Evolutionary conservation across 2,797 vertebrate genomes (phyloP), one percentile per base, ranked within the genome.

Genomic region (Micrastur ruficollis): DNA sequence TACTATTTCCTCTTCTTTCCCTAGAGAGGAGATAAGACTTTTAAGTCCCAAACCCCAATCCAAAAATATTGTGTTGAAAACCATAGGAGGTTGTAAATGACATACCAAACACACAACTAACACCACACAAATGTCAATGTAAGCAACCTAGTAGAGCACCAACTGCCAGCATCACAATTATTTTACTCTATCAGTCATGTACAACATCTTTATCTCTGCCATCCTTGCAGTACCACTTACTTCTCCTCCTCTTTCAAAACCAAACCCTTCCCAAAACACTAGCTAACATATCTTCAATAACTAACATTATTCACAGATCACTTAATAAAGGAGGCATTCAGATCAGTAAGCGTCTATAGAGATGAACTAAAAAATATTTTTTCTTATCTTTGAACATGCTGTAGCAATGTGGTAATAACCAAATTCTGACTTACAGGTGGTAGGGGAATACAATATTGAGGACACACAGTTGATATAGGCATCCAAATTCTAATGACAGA

Each of bases 1-100:
- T 90, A 99, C 84, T 86, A 97, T 59, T 61, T 98, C 98, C 10
- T 97, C 97, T 75, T 98, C 98, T 88, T 98, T 98, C 93, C 98
- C 99, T 99, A 89, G 32, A 89, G 25, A 32, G 36, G 20, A 84
- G 40, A 67, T 2, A 83, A 83, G 11, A 81, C 11, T 71, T 62
- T 49, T 66, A 74, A 66, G 36, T 59, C 11, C n/a, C 36, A 89
- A 83, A 76, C 9, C 25, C 3, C 10, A 79, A 32, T 8, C 21
- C 29, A 81, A 88, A 88, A 83, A 68, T 19, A 63, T 2, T 31
- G 13, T 25, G 22, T 49, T 66, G 40, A 36, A 87, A 74, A 71
- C 17, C 44, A 61, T 1, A 53, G n/a, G 38, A 81, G 9, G 5
- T 14, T 81, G 67, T 50, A 81, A 73, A 52, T 5, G 8, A 55